Conservation (phyloP, 2,888 invertebrate genomes). For the Mythimna lalbum region DNA sequence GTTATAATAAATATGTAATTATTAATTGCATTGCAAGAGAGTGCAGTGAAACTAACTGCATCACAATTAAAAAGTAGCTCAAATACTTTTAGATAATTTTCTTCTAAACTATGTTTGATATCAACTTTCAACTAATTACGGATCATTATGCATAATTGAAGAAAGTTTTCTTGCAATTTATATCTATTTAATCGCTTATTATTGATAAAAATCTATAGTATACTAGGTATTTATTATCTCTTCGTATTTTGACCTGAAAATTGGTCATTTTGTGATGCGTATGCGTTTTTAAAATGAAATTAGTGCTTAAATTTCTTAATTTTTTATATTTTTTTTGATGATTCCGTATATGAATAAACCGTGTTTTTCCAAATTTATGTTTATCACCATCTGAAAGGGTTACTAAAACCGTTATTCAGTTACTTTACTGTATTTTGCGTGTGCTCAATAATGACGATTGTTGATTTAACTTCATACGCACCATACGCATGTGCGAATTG, state of each 20-base stretch:
- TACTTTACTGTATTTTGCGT: slow-evolving; percentile 12
- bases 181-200: slow-evolving; percentile 2
- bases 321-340: not conserved
- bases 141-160: slow-evolving; percentile 1
- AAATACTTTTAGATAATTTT: not conserved
- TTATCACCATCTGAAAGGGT: not conserved
- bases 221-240: not conserved
- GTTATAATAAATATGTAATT: not conserved
- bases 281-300: not conserved
- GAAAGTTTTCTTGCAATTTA: slow-evolving; percentile 19
- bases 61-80: not conserved
- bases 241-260: too few relatives aligned
- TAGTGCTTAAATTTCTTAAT: not conserved
- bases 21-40: not conserved
- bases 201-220: not conserved
- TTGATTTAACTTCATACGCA: not conserved
- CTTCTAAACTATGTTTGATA: slow-evolving; percentile 21
- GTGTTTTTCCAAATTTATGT: not conserved
- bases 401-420: not conserved
- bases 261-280: fast-evolving
- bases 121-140: slow-evolving; percentile 22
- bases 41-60: slow-evolving; percentile 9
- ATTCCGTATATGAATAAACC: not conserved
- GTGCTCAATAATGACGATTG: not conserved
- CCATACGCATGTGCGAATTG: slow-evolving; percentile 23